Evolutionary conservation across 1,140 invertebrate species (phyloP), one percentile per base, ranked within the genome.

Genomic region (Heliconius himera): DNA sequence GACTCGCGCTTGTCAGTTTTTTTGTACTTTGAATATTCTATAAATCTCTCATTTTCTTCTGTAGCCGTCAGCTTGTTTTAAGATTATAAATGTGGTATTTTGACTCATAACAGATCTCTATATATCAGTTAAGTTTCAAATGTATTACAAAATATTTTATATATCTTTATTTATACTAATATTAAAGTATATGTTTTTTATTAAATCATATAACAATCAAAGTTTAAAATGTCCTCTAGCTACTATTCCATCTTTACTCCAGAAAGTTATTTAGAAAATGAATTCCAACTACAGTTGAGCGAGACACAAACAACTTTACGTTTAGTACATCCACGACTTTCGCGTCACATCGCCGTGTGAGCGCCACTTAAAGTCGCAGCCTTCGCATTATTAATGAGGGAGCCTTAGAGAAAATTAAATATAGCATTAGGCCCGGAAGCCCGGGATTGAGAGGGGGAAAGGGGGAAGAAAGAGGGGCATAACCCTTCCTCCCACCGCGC

Each of bases 401-500:
- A 92, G 93, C 89, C 93, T 93, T 93, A 93, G 91, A 94, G 93
- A 94, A 94, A 94, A 94, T 94, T 94, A 94, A 94, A 94, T 94
- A 94, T 94, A 93, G 93, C 93, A 94, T 94, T 94, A 94, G 93
- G 90, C 88, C 88, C 91, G 91, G 91, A 93, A 94, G 90, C 91
- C 89, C 83, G 87, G 91, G 87, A 90, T 93, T 88, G 82, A 80
- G 88, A n/a, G 86, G 86, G 85, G 51, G 41, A 66, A 60, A 82
- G 83, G 83, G 79, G 83, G 84, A 88, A 87, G 87, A 88, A 90
- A 86, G 82, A 82, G 88, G 88, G 87, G 86, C 77, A 82, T 90
- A 93, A 93, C 92, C 91, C 91, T 93, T 92, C 84, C 87, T 87
- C 85, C 76, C 71, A 81, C 84, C 83, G 81, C 88, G 90, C 92